phyloP scores from a whole-genome alignment of 2,113 vertebrate genomes.

The Sciurus niger region DNA sequence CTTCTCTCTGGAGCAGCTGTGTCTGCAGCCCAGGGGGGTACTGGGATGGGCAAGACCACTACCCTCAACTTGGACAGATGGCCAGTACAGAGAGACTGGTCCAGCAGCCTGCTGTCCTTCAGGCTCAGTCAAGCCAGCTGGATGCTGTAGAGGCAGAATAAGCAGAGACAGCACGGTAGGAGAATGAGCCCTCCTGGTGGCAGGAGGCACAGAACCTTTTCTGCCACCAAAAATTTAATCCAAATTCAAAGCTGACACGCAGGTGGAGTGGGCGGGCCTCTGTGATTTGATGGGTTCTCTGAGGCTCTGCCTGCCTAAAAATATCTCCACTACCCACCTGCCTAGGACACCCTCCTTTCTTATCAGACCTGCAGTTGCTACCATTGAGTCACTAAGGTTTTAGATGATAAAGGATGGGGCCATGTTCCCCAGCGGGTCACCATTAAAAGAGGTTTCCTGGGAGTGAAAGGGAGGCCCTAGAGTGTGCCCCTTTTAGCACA shows the following conservation, averaged over 20 bases:
- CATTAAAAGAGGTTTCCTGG: conserved; percentile 51
- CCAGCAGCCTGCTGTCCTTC: not conserved
- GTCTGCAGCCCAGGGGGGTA: not conserved
- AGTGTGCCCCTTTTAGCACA: conserved; percentile 70
- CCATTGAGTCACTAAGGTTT: conserved; percentile 49
- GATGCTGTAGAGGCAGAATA: not conserved
- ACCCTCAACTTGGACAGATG: conserved; percentile 23
- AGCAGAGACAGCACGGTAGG: not conserved
- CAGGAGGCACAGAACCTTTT: conserved; percentile 70
- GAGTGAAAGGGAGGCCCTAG: conserved; percentile 56
- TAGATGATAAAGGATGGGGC: conserved; percentile 64
- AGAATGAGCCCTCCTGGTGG: not conserved
- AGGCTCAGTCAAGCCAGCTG: conserved; percentile 45
- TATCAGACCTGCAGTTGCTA: conserved; percentile 34
- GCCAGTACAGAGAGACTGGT: not conserved
- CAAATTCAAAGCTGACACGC: conserved; percentile 77
- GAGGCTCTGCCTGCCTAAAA: conserved; percentile 79
- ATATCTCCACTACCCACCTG: conserved; percentile 75
- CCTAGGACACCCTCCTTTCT: conserved; percentile 69
- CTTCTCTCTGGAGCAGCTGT: conserved; percentile 15
- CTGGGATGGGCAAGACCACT: not conserved
- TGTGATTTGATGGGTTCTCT: conserved; percentile 78
- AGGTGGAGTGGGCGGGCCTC: conserved; percentile 75
- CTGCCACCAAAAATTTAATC: conserved; percentile 68
- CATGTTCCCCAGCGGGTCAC: conserved; percentile 72